phyloP scores from a whole-genome alignment of 1,140 invertebrate species.

The Eciton burchellii region DNA sequence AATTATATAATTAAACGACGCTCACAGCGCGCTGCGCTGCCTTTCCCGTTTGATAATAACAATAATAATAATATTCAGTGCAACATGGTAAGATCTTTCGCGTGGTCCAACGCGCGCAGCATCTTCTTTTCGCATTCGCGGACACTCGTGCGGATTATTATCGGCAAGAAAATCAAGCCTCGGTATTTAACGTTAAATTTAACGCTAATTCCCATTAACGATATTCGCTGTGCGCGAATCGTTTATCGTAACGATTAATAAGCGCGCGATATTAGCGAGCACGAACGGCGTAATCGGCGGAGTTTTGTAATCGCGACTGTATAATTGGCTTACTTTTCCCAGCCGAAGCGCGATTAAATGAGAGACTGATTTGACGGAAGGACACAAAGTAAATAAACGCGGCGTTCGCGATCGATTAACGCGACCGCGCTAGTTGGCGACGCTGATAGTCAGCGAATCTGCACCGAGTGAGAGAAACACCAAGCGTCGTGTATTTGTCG shows the following conservation, averaged over 20 bases:
- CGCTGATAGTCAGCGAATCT: too few relatives aligned
- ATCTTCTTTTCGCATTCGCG: too few relatives aligned
- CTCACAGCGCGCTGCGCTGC: too few relatives aligned
- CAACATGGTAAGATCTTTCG: too few relatives aligned
- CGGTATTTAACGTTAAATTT: background rate
- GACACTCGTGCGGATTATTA: too few relatives aligned
- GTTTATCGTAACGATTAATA: conserved; percentile 34
- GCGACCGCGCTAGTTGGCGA: background rate
- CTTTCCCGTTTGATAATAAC: too few relatives aligned
- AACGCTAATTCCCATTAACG: background rate
- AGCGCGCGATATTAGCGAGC: background rate
- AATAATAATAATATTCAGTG: too few relatives aligned
- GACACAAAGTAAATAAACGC: conserved; percentile 1
- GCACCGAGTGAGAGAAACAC: too few relatives aligned
- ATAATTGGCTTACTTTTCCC: conserved; percentile 22
- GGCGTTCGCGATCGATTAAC: background rate
- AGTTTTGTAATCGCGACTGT: conserved; percentile 24
- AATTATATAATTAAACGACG: too few relatives aligned
- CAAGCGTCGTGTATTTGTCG: too few relatives aligned
- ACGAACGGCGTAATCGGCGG: conserved; percentile 42
- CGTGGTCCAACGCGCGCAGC: too few relatives aligned
- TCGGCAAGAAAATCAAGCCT: background rate
- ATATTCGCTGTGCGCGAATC: background rate
- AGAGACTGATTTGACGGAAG: conserved; percentile 26
- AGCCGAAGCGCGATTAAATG: conserved; percentile 4